A percentile compares a stretch with the other conserved stretches of the same genome.
phyloP scores from a whole-genome alignment of 2,888 invertebrate species.

The Diaprepes abbreviatus region DNA sequence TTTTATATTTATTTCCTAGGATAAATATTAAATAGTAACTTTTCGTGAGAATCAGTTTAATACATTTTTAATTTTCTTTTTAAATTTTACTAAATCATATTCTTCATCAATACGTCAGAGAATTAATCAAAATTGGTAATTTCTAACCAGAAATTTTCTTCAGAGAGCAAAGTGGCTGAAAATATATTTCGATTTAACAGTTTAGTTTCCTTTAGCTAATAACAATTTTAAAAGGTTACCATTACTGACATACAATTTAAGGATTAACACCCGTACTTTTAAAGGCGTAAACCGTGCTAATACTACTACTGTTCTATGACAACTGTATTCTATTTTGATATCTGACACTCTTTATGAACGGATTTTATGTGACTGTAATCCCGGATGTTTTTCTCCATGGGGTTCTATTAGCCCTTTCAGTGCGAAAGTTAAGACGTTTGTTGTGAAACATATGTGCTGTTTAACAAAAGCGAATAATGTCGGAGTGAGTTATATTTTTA shows the following conservation, averaged over 20 bases:
- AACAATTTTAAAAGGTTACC: background rate
- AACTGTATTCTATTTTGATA: slow-evolving; percentile 50
- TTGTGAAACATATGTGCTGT: slow-evolving; percentile 54
- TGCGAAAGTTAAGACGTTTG: slow-evolving; percentile 55
- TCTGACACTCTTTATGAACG: slow-evolving; percentile 55
- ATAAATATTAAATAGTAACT: too few relatives aligned
- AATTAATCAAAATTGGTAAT: too few relatives aligned
- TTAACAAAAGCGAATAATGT: background rate
- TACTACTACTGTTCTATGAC: slow-evolving; percentile 31
- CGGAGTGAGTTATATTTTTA: background rate
- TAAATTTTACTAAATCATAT: too few relatives aligned
- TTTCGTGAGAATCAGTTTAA: too few relatives aligned
- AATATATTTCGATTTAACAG: too few relatives aligned
- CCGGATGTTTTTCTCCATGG: slow-evolving; percentile 58
- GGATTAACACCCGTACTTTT: slow-evolving; percentile 41
- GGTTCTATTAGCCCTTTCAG: slow-evolving; percentile 56
- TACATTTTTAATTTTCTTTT: too few relatives aligned
- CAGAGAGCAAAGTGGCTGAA: too few relatives aligned
- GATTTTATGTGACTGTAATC: slow-evolving; percentile 57
- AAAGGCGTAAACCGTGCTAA: slow-evolving; percentile 32
- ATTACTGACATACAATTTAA: slow-evolving; percentile 46
- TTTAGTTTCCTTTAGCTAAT: too few relatives aligned
- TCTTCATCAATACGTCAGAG: too few relatives aligned
- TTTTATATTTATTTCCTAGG: too few relatives aligned
- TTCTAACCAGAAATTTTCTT: too few relatives aligned